phyloP scores from a whole-genome alignment of 1,140 invertebrate species.

The Neuroterus valhalla region DNA sequence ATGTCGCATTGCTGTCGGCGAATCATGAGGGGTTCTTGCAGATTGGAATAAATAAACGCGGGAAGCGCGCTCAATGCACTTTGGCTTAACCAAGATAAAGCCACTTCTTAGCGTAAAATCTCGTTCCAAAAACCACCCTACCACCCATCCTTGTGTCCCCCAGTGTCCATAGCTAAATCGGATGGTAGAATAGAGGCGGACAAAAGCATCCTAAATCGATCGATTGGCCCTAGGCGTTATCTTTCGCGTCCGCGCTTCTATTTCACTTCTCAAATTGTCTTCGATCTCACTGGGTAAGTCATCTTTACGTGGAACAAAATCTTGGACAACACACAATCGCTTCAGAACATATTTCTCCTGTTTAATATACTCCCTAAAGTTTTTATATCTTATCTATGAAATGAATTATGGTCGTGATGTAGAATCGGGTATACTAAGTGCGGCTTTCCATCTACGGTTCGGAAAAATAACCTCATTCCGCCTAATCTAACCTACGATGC shows the following conservation, averaged over 20 bases:
- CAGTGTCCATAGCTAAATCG: conserved; percentile 67
- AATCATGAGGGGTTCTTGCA: conserved; percentile 45
- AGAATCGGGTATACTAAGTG: too few relatives aligned
- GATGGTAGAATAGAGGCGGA: conserved; percentile 62
- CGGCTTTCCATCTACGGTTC: too few relatives aligned
- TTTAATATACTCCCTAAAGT: too few relatives aligned
- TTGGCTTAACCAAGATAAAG: conserved; percentile 65
- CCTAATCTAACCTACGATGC: too few relatives aligned
- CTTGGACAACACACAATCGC: too few relatives aligned
- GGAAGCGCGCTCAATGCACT: conserved; percentile 55
- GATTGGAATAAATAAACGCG: conserved; percentile 54
- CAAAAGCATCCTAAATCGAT: conserved; percentile 71
- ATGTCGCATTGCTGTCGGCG: conserved; percentile 57
- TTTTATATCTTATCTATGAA: too few relatives aligned
- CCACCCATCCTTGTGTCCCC: conserved; percentile 35
- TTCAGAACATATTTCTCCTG: too few relatives aligned
- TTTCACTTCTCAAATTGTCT: conserved; percentile 48
- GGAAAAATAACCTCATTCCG: too few relatives aligned
- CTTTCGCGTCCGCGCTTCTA: conserved; percentile 65
- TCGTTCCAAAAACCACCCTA: conserved; percentile 48
- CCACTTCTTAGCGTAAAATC: conserved; percentile 57
- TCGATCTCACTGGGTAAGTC: conserved; percentile 40
- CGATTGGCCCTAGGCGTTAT: conserved; percentile 69
- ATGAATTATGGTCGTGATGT: too few relatives aligned
- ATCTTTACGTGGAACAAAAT: conserved; percentile 25